Percentiles rank a stretch among this genome's conserved stretches.
Conservation (phyloP, 2,113 vertebrate species). For the Periophthalmodon schlosseri region DNA sequence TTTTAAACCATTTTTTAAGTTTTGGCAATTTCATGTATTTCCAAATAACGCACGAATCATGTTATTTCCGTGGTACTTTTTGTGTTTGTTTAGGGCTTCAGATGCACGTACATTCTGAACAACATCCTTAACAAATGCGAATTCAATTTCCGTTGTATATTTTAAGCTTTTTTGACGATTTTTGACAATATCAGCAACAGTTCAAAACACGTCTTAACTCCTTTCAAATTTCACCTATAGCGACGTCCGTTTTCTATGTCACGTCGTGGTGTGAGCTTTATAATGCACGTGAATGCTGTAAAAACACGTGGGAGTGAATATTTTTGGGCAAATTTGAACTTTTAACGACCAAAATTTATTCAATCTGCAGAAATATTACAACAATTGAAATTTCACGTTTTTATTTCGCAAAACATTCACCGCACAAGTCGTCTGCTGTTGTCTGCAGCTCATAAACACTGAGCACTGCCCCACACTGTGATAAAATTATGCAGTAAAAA, state of each 20-base stretch:
- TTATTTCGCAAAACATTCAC: not conserved
- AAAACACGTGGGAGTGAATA: not conserved
- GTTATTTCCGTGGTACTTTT: not conserved
- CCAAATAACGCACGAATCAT: not conserved
- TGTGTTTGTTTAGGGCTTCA: not conserved
- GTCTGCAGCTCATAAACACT: not conserved
- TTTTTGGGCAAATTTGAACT: not conserved
- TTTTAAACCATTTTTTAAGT: too few species aligned
- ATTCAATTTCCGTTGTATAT: not conserved
- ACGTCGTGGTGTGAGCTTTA: not conserved
- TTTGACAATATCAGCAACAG: not conserved
- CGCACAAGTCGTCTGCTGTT: not conserved
- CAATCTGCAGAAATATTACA: not conserved
- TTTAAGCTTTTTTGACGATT: not conserved
- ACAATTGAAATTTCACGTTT: not conserved
- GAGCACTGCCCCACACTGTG: not conserved
- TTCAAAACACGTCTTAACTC: not conserved
- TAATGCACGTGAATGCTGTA: not conserved
- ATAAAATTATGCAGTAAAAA: constrained; percentile 1
- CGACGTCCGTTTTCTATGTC: too few species aligned
- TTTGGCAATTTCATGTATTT: not conserved
- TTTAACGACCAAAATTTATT: not conserved
- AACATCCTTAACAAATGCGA: not conserved
- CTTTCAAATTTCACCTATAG: not conserved
- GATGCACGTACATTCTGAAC: not conserved